Percentiles rank a stretch among this genome's conserved stretches.
Conservation (phyloP, 1,140 invertebrate species). For the Tigriopus japonicus region DNA sequence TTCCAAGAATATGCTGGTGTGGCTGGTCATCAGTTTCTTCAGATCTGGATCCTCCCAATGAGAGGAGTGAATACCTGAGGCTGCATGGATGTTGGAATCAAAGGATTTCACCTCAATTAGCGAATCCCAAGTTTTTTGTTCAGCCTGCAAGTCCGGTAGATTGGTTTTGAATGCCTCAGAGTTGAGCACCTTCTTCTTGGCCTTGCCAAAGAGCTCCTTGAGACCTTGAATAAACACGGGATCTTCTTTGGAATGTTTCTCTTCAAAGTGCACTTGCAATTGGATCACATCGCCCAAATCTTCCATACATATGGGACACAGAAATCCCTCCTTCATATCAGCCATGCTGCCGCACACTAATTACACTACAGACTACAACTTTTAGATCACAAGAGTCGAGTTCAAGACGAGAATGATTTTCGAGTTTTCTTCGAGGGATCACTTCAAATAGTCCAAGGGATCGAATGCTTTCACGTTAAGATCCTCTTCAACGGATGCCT, state of each 20-base stretch:
- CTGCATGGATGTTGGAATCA: background rate
- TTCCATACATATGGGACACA: conserved; percentile 13
- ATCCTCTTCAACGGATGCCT: too few species aligned
- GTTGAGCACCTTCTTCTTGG: background rate
- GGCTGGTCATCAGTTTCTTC: background rate
- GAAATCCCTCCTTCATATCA: conserved; percentile 5
- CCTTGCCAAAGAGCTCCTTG: conserved; percentile 9
- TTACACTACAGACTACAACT: too few species aligned
- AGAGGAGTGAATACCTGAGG: background rate
- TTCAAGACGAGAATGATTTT: too few species aligned
- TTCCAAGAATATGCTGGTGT: background rate
- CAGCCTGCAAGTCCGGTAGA: background rate
- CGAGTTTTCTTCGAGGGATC: too few species aligned
- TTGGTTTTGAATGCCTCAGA: background rate
- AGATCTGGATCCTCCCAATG: background rate
- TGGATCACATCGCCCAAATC: conserved; percentile 14
- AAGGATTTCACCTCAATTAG: background rate
- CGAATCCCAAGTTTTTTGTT: background rate
- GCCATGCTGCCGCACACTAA: background rate
- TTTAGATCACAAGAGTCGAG: too few species aligned
- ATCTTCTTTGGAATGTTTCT: conserved; percentile 11
- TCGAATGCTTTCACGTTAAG: too few species aligned
- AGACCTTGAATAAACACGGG: background rate
- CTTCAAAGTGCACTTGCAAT: conserved; percentile 12
- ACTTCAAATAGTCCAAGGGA: too few species aligned